Conservation (phyloP, 2,888 invertebrate species). For the Andrena haemorrhoa region DNA sequence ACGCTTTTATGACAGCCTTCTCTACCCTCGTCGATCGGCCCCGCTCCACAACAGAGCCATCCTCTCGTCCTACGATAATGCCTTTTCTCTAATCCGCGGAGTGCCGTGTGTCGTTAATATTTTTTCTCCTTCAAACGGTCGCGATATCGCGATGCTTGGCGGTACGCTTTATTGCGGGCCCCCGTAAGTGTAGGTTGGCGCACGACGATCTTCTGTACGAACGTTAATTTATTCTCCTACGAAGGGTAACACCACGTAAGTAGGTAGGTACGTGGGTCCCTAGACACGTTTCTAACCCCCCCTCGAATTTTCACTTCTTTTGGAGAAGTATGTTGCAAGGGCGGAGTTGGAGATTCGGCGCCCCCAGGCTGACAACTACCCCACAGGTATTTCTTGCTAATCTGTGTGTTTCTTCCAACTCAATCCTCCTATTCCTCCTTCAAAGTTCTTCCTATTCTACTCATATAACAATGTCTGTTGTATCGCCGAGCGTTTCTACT, state of each 20-base stretch:
- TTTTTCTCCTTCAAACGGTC: background rate
- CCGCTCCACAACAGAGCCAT: conserved; percentile 18
- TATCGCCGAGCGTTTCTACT: no score
- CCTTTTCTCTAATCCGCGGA: conserved; percentile 19
- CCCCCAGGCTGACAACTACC: no score
- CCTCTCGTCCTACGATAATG: conserved; percentile 30
- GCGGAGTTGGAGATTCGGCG: no score
- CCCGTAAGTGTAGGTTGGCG: conserved; percentile 18
- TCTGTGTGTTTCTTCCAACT: no score
- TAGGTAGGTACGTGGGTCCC: no score
- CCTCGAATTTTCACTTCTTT: no score
- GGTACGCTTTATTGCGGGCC: conserved; percentile 12
- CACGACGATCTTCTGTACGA: conserved; percentile 6
- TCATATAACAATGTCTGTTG: no score
- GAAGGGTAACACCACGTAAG: conserved; percentile 26
- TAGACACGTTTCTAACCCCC: no score
- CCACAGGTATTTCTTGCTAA: no score
- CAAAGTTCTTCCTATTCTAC: no score
- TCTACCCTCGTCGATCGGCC: conserved; percentile 35
- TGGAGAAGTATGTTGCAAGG: no score
- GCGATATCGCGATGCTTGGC: conserved; percentile 29
- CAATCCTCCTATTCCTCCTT: no score
- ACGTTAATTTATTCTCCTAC: conserved; percentile 14
- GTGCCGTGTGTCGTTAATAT: conserved; percentile 17
- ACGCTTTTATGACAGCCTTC: conserved; percentile 47